Conservation (phyloP, 1,140 invertebrate genomes). For the Caenorhabditis tropicalis region DNA sequence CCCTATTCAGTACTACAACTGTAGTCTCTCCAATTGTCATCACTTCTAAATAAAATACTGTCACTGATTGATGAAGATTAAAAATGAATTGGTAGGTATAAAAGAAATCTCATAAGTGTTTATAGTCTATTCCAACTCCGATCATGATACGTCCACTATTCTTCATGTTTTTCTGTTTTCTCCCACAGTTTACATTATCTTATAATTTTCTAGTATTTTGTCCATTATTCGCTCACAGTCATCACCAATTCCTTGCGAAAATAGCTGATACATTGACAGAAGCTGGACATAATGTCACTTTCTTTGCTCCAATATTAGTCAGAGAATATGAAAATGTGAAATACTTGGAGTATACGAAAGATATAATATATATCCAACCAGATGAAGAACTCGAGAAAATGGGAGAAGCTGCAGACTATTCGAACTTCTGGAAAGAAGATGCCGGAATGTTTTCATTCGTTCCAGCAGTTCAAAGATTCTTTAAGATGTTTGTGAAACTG, state of each 20-base stretch:
- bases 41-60: too few relatives aligned
- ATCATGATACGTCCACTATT: neutral
- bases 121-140: too few relatives aligned
- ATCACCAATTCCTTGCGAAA: neutral
- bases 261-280: neutral
- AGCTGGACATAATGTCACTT: neutral
- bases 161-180: neutral
- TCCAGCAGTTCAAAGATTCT: neutral
- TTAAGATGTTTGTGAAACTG: neutral
- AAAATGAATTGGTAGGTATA: too few relatives aligned
- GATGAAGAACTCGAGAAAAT: neutral
- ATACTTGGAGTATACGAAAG: neutral
- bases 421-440: neutral
- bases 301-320: neutral
- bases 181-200: neutral
- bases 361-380: neutral
- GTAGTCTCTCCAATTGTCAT: too few relatives aligned
- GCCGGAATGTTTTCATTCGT: neutral
- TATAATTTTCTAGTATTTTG: neutral
- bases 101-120: too few relatives aligned
- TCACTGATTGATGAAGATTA: too few relatives aligned
- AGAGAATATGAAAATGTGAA: slow-evolving; percentile 10
- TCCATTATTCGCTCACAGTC: slow-evolving; percentile 3
- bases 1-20: too few relatives aligned
- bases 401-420: neutral